Evolutionary conservation across 2,888 invertebrate species (phyloP).

Genomic region (Keiferia lycopersicella): DNA sequence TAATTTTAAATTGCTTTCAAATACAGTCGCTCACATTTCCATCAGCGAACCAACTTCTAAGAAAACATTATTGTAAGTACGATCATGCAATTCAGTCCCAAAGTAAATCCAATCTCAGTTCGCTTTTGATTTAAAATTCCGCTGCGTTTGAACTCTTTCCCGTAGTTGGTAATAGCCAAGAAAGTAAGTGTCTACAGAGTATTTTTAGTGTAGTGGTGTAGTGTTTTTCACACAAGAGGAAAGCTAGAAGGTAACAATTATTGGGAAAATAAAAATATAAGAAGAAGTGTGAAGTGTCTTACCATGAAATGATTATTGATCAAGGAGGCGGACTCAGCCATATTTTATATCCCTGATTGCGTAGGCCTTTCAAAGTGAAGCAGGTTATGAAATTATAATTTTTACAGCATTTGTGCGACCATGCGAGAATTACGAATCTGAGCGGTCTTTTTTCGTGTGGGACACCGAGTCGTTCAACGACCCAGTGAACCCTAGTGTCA

Average conservation of each 20-base stretch:
- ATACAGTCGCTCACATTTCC: neutral
- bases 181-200: neutral
- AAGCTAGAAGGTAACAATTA: too few relatives aligned
- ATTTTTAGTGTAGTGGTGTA: neutral
- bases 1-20: neutral
- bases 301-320: too few relatives aligned
- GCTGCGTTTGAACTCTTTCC: slow-evolving; percentile 13
- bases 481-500: too few relatives aligned
- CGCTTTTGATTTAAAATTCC: slow-evolving; percentile 20
- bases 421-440: too few relatives aligned
- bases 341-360: too few relatives aligned
- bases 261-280: too few relatives aligned
- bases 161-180: slow-evolving; percentile 15
- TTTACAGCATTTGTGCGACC: neutral
- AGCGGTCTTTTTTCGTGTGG: too few relatives aligned
- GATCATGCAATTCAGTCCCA: slow-evolving; percentile 10
- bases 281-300: too few relatives aligned
- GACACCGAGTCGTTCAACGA: too few relatives aligned
- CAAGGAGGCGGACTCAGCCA: too few relatives aligned
- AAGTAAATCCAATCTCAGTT: slow-evolving; percentile 19
- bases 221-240: neutral
- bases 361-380: too few relatives aligned
- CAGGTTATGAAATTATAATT: too few relatives aligned
- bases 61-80: slow-evolving; percentile 17
- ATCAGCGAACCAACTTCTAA: slow-evolving; percentile 2